Evolutionary conservation across 2,888 invertebrate species (phyloP).

Genomic region (Drosophila phalerata): DNA sequence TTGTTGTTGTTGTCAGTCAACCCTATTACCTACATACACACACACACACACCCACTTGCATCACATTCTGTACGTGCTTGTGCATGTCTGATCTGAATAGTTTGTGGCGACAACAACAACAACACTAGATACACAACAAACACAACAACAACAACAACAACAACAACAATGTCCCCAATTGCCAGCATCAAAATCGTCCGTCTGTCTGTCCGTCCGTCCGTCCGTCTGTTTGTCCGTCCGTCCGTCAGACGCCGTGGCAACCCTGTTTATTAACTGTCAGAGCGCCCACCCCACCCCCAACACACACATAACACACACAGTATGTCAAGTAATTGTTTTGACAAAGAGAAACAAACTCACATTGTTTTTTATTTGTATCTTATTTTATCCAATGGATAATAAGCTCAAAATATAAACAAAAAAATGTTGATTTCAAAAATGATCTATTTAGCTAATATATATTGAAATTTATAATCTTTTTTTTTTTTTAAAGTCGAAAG

Average conservation of each 20-base stretch:
- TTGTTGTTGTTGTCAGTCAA: conserved; percentile 54
- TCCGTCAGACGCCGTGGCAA: conserved; percentile 49
- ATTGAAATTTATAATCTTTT: no score
- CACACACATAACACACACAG: conserved; percentile 3
- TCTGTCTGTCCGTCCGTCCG: conserved; percentile 13
- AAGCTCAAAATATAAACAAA: no score
- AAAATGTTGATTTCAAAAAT: no score
- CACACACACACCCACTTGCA: conserved; percentile 8
- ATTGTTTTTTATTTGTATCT: no score
- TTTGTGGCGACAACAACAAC: conserved; percentile 57
- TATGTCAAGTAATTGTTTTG: background rate
- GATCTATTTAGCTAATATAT: no score
- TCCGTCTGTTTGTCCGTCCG: conserved; percentile 13
- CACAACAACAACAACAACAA: conserved; percentile 54
- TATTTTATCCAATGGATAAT: no score
- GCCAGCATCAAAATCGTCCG: conserved; percentile 52
- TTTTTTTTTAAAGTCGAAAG: no score
- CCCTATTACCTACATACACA: conserved; percentile 73
- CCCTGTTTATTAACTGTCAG: conserved; percentile 70
- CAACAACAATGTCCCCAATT: conserved; percentile 62
- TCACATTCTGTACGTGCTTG: conserved; percentile 38
- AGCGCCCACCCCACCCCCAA: background rate
- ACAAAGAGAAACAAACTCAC: background rate
- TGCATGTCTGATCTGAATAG: conserved; percentile 55
- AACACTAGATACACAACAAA: conserved; percentile 32